Evolutionary conservation across 2,888 invertebrate species (phyloP).

Genomic region (Hoplodrina ambigua): DNA sequence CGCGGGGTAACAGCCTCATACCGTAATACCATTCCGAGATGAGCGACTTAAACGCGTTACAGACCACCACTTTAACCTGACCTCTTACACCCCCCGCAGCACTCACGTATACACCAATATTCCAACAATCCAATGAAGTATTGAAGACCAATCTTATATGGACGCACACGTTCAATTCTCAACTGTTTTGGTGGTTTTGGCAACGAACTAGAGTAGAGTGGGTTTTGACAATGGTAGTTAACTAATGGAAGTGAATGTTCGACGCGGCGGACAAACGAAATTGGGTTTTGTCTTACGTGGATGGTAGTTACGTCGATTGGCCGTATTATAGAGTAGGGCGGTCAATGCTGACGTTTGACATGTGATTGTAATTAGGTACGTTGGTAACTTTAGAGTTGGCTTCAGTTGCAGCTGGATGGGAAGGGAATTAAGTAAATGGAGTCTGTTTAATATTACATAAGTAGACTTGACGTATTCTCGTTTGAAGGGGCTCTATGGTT

Average conservation of each 20-base stretch:
- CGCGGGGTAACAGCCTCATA: conserved; percentile 76
- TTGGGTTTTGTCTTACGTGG: conserved; percentile 80
- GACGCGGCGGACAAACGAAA: conserved; percentile 76
- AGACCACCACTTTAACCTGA: conserved; percentile 76
- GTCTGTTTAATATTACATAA: neutral
- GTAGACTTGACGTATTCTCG: neutral
- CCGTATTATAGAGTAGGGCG: conserved; percentile 66
- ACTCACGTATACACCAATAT: conserved; percentile 56
- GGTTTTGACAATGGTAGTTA: conserved; percentile 88
- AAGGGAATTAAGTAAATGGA: conserved; percentile 11
- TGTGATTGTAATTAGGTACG: conserved; percentile 59
- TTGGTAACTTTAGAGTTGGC: conserved; percentile 53
- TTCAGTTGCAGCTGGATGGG: conserved; percentile 3
- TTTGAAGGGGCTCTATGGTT: neutral
- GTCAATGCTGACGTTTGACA: conserved; percentile 66
- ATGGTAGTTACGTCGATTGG: conserved; percentile 71
- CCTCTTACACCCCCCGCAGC: conserved; percentile 60
- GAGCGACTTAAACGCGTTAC: conserved; percentile 89
- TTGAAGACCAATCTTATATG: conserved; percentile 72
- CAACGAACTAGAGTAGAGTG: conserved; percentile 82
- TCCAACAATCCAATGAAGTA: conserved; percentile 66
- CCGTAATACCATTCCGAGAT: conserved; percentile 89
- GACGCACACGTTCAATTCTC: conserved; percentile 80
- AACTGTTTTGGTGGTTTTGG: conserved; percentile 85
- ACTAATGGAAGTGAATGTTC: conserved; percentile 83